Evolutionary conservation across 2,113 vertebrate species (phyloP), one percentile per base, ranked within the genome.

Genomic region (Sturnira hondurensis): DNA sequence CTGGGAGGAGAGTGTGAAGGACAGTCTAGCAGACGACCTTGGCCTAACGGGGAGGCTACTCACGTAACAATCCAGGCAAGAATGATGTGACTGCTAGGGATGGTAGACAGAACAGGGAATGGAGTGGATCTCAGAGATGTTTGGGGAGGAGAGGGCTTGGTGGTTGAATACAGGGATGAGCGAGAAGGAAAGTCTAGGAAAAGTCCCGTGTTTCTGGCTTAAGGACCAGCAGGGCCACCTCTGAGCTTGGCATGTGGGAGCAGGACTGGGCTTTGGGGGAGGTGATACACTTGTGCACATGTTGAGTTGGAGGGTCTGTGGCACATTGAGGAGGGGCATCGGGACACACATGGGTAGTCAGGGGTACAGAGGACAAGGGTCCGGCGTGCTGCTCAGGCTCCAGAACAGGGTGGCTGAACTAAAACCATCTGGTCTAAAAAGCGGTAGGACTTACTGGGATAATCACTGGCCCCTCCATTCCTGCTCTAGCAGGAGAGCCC

Each of bases 261-360:
- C 4, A 33, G 45, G 22, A 84, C 28, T 0, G 14, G 45, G 15
- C 20, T 17, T 33, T 31, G 22, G 28, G 0, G 6, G 14, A 74
- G 33, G 20, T 22, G 17, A 67, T 13, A 61, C 31, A n/a, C 36
- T 85, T 17, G 9, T 7, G 15, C 38, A 16, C 26, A 2, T 0
- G 26, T 24, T 12, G 52, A 73, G 28, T 36, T n/a, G 26, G 70
- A 52, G 50, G 58, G 41, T 28, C 17, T 76, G 38, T 15, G 90
- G 50, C 41, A 41, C 4, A 8, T 77, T 7, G 22, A 28, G 36
- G 28, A 12, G 4, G 10, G 19, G 3, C 0, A 0, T 24, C 45
- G 14, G 61, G 38, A 54, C 61, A 33, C 31, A 24, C n/a, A 15
- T n/a, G 26, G 33, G 1, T 45, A 67, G 26, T 36, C 2, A 14